phyloP scores from a whole-genome alignment of 2,113 vertebrate species.

The Semicossyphus pulcher region DNA sequence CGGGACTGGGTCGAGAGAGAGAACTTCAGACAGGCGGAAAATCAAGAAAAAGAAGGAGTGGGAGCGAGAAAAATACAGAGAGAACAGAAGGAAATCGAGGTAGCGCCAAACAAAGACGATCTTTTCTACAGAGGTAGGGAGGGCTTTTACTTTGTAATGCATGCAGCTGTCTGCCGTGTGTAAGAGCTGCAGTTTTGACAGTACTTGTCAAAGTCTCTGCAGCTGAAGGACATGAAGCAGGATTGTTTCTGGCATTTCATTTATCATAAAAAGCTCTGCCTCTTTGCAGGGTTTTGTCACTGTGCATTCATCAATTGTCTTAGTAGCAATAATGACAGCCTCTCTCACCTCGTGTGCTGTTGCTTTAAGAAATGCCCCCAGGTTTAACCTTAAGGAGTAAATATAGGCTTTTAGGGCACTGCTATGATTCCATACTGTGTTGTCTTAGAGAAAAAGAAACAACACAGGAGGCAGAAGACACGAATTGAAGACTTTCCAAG shows the following conservation, averaged over 20 bases:
- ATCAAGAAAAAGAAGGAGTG: slow-evolving; percentile 10
- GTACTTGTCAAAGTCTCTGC: slow-evolving; percentile 35
- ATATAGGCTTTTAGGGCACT: not conserved
- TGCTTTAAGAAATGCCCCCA: not conserved
- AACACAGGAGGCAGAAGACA: not conserved
- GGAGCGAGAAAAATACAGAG: slow-evolving; percentile 5
- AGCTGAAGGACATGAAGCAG: slow-evolving; percentile 10
- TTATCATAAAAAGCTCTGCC: not conserved
- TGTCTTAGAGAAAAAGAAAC: not conserved
- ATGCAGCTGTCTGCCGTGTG: slow-evolving; percentile 37
- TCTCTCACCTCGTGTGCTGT: not conserved
- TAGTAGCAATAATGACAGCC: not conserved
- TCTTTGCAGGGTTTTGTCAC: slow-evolving; percentile 20
- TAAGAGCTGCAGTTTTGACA: slow-evolving; percentile 10
- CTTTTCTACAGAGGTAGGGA: slow-evolving; percentile 30
- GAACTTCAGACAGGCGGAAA: slow-evolving; percentile 26
- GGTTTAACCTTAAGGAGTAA: not conserved
- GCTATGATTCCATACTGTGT: not conserved
- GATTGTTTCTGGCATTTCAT: slow-evolving; percentile 19
- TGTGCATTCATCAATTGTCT: slow-evolving; percentile 11
- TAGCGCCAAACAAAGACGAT: slow-evolving; percentile 27
- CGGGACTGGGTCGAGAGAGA: slow-evolving; percentile 2
- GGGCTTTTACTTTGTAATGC: slow-evolving; percentile 40
- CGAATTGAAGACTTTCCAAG: not conserved
- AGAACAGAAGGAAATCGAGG: slow-evolving; percentile 4